phyloP scores from a whole-genome alignment of 2,888 invertebrate genomes.

The Meganola albula region DNA sequence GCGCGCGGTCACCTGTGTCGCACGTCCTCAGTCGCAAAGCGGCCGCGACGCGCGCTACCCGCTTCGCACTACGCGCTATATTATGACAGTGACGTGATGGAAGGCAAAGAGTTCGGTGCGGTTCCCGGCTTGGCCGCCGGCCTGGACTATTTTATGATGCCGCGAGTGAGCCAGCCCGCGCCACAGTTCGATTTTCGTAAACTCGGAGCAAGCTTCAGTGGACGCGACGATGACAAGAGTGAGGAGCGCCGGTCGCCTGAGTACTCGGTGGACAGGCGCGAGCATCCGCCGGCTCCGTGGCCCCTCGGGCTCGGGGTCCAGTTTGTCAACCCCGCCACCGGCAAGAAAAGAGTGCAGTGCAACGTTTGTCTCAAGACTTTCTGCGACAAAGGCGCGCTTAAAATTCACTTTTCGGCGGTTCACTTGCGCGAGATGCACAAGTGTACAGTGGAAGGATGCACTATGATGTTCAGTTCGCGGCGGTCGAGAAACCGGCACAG shows the following conservation, averaged over 20 bases:
- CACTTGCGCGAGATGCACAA: conserved; percentile 99
- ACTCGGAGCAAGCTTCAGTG: conserved; percentile 81
- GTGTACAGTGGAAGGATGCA: conserved; percentile 98
- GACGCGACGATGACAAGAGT: conserved; percentile 66
- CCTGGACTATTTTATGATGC: conserved; percentile 75
- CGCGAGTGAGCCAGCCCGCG: conserved; percentile 86
- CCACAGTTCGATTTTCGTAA: conserved; percentile 93
- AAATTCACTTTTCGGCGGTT: conserved; percentile 99
- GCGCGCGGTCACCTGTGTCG: conserved; percentile 70
- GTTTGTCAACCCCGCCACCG: conserved; percentile 92
- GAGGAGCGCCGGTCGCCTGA: conserved; percentile 64
- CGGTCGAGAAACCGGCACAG: conserved; percentile 96
- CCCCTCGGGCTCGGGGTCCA: conserved; percentile 90
- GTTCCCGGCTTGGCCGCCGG: conserved; percentile 70
- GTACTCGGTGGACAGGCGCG: conserved; percentile 57
- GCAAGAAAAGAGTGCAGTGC: conserved; percentile 97
- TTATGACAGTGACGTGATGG: conserved; percentile 75
- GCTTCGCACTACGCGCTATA: conserved; percentile 53
- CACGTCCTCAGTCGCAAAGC: conserved; percentile 70
- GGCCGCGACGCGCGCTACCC: conserved; percentile 79
- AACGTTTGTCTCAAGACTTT: conserved; percentile 98
- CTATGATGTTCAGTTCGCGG: conserved; percentile 98
- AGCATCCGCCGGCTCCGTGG: conserved; percentile 80
- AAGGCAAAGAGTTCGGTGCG: conserved; percentile 70
- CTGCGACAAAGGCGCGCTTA: conserved; percentile 98